phyloP scores from a whole-genome alignment of 2,888 invertebrate genomes.

The Microchrysa polita region DNA sequence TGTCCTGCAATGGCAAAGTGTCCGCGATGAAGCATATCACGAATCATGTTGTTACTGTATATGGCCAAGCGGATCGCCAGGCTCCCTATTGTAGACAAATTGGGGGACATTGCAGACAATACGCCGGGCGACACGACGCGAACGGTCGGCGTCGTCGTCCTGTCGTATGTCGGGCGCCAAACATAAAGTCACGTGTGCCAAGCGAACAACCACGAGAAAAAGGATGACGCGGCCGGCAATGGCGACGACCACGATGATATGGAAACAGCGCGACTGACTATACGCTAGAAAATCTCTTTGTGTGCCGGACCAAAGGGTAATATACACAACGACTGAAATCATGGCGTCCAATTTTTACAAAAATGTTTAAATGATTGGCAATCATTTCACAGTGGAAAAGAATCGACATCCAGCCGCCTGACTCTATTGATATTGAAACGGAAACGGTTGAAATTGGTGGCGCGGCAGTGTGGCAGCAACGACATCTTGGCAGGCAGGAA shows the following conservation, averaged over 20 bases:
- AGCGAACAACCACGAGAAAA: conserved; percentile 41
- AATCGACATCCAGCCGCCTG: conserved; percentile 15
- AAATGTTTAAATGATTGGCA: conserved; percentile 24
- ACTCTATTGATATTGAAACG: conserved; percentile 9
- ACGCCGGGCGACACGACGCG: conserved; percentile 38
- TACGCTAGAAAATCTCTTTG: conserved; percentile 27
- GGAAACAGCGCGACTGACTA: conserved; percentile 25
- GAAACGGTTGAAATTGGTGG: not conserved
- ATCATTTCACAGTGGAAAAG: conserved; percentile 25
- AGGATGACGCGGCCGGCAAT: conserved; percentile 40
- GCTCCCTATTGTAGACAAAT: conserved; percentile 27
- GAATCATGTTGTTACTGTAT: conserved; percentile 22
- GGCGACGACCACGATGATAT: too few species aligned
- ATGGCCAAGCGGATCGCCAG: not conserved
- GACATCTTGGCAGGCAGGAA: not conserved
- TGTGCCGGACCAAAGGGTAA: conserved; percentile 25
- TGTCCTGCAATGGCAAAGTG: conserved; percentile 11
- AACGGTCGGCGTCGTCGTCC: conserved; percentile 36
- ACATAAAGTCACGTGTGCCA: conserved; percentile 44
- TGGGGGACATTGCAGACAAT: conserved; percentile 38
- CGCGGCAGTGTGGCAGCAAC: too few species aligned
- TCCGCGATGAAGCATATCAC: conserved; percentile 2
- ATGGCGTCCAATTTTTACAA: conserved; percentile 37
- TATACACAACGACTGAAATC: conserved; percentile 20
- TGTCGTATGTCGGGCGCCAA: conserved; percentile 44